phyloP scores from a whole-genome alignment of 1,140 invertebrate genomes.

The Lepidurus apus region DNA sequence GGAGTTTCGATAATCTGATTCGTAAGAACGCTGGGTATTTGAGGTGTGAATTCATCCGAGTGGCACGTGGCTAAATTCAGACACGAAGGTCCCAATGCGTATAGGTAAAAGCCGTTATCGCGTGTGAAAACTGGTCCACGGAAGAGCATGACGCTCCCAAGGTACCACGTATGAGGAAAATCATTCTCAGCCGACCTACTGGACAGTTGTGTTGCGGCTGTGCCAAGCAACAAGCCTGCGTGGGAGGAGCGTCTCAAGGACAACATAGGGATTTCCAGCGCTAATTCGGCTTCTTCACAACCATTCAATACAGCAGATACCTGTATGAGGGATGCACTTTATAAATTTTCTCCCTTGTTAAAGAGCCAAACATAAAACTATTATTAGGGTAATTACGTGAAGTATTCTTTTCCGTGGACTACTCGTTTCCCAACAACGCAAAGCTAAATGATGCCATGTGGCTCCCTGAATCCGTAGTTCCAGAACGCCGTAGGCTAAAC shows the following conservation, averaged over 20 bases:
- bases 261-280: slow-evolving; percentile 49
- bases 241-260: slow-evolving; percentile 48
- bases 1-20: slow-evolving; percentile 43
- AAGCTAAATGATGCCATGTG: slow-evolving; percentile 55
- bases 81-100: slow-evolving; percentile 51
- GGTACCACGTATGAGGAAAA: slow-evolving; percentile 45
- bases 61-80: slow-evolving; percentile 50
- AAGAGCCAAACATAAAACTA: not conserved
- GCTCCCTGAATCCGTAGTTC: slow-evolving; percentile 48
- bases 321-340: slow-evolving; percentile 38
- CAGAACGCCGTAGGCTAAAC: slow-evolving; percentile 51
- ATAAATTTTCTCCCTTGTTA: too few relatives aligned
- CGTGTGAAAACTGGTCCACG: slow-evolving; percentile 49
- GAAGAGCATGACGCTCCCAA: slow-evolving; percentile 52
- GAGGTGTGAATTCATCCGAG: slow-evolving; percentile 46
- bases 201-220: slow-evolving; percentile 37
- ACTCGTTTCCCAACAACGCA: slow-evolving; percentile 42
- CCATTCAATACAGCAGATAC: slow-evolving; percentile 53
- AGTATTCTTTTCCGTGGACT: slow-evolving; percentile 24
- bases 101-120: slow-evolving; percentile 48
- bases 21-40: slow-evolving; percentile 47
- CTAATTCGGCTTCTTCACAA: slow-evolving; percentile 47
- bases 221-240: slow-evolving; percentile 50
- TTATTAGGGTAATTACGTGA: slow-evolving; percentile 22
- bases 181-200: not conserved